Base-by-base conservation (phyloP, 2,888 invertebrate genomes). In the Hydroisotoma schaefferi region DNA sequence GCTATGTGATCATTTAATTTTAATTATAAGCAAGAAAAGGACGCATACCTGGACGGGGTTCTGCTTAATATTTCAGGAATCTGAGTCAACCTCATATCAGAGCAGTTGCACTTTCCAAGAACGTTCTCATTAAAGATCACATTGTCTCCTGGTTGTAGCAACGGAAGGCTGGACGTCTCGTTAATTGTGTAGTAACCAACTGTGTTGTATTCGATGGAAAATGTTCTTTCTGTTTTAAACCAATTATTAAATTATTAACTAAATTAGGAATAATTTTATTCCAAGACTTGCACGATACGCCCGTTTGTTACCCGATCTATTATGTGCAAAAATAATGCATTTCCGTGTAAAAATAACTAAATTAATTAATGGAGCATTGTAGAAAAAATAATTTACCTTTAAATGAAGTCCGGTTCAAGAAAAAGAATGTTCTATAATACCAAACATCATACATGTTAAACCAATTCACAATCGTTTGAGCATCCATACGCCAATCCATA, bases 191-290 rank as follows among this genome's bases (percentile, higher is more conserved):
- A 44, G 15, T 47, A 25, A 2, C 20, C 22, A 4, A 65, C 26
- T 8, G 46, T 37, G 29, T 65, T 65, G 25, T 56, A 56, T 44
- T 59, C 59, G 8, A 65, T 27, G 18, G 65, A 65, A 26, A 61
- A n/a, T 2, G 37, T 37, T 2, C 61, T 38, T 15, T 38, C 55
- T 44, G 23, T n/a, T n/a, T n/a, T n/a, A n/a, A n/a, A n/a, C n/a
- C n/a, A n/a, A n/a, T n/a, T n/a, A n/a, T n/a, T n/a, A n/a, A n/a
- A n/a, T n/a, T n/a, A 12, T 8, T 40, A 40, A 5, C 15, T 40
- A 33, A 33, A 8, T 40, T 40, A 40, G 20, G 20, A 12, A 15
- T 22, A n/a, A n/a, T 28, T 22, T 2, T n/a, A n/a, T n/a, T n/a
- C n/a, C n/a, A n/a, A n/a, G n/a, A n/a, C n/a, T n/a, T n/a, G n/a